Conservation (phyloP, 1,140 invertebrate genomes). For the Drosophila littoralis region DNA sequence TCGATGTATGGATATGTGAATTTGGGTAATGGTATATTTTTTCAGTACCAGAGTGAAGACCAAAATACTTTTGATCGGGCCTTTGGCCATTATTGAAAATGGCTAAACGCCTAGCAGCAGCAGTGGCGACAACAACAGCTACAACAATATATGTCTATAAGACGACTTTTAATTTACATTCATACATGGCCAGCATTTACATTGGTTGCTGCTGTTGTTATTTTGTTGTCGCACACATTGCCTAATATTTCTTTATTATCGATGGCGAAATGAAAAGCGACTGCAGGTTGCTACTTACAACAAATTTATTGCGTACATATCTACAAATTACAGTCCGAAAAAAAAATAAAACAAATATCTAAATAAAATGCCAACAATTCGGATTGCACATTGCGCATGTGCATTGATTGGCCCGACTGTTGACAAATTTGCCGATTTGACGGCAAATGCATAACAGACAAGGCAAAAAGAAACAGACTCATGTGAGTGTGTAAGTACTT, state of each 20-base stretch:
- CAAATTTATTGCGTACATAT: conserved; percentile 16
- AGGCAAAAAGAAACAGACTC: background rate
- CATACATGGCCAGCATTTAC: conserved; percentile 62
- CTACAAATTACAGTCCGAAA: conserved; percentile 40
- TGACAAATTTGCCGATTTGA: conserved; percentile 73
- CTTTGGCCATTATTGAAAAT: conserved; percentile 11
- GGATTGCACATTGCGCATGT: conserved; percentile 63
- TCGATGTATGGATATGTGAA: background rate
- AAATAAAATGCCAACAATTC: conserved; percentile 73
- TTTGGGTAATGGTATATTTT: conserved; percentile 54
- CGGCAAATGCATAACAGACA: conserved; percentile 30
- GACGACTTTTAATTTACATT: conserved; percentile 61
- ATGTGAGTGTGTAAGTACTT: conserved; percentile 38
- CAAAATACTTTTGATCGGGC: conserved; percentile 42
- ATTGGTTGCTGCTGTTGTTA: conserved; percentile 30
- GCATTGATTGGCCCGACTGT: conserved; percentile 55
- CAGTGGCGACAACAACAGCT: conserved; percentile 4
- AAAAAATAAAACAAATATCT: conserved; percentile 30
- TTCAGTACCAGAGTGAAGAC: conserved; percentile 19
- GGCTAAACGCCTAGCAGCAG: background rate
- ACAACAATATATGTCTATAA: background rate
- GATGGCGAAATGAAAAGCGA: conserved; percentile 28
- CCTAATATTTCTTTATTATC: conserved; percentile 63
- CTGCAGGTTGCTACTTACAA: conserved; percentile 51
- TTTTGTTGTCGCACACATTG: conserved; percentile 45